Percentiles rank a stretch among this genome's conserved stretches.
Evolutionary conservation across 1,140 invertebrate genomes (phyloP).

Genomic region (Drusus annulatus): DNA sequence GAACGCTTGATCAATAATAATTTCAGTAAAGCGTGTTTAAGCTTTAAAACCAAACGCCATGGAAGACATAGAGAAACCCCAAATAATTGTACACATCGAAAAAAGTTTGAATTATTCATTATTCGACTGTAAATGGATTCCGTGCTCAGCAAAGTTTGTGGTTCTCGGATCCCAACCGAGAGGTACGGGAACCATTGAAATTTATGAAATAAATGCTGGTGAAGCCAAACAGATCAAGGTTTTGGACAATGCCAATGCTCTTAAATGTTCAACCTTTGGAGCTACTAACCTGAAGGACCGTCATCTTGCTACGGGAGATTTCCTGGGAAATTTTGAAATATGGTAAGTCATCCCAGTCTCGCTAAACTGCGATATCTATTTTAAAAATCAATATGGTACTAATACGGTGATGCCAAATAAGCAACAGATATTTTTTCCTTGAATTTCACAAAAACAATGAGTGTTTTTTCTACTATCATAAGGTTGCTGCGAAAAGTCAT

Average conservation of each 20-base stretch:
- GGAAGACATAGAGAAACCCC: constrained; percentile 83
- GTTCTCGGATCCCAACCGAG: constrained; percentile 88
- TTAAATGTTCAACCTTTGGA: constrained; percentile 95
- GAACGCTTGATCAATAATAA: constrained; percentile 19
- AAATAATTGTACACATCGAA: constrained; percentile 91
- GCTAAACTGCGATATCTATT: too few species aligned
- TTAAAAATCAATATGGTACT: too few species aligned
- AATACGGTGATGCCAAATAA: too few species aligned
- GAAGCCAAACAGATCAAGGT: constrained; percentile 82
- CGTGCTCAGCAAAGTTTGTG: constrained; percentile 92
- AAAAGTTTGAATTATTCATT: constrained; percentile 88
- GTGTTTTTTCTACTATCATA: too few species aligned
- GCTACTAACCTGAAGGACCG: constrained; percentile 85
- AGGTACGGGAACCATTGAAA: constrained; percentile 88
- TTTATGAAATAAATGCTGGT: constrained; percentile 86
- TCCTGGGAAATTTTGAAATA: constrained; percentile 88
- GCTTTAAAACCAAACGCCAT: constrained; percentile 55
- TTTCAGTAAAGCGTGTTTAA: not conserved
- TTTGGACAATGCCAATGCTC: constrained; percentile 84
- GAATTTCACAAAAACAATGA: too few species aligned
- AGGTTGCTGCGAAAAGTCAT: too few species aligned
- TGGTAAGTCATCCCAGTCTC: constrained; percentile 73
- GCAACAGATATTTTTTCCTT: too few species aligned
- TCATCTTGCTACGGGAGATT: constrained; percentile 92
- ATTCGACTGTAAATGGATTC: constrained; percentile 96